phyloP scores from a whole-genome alignment of 2,797 vertebrate species.

The Capromys pilorides region DNA sequence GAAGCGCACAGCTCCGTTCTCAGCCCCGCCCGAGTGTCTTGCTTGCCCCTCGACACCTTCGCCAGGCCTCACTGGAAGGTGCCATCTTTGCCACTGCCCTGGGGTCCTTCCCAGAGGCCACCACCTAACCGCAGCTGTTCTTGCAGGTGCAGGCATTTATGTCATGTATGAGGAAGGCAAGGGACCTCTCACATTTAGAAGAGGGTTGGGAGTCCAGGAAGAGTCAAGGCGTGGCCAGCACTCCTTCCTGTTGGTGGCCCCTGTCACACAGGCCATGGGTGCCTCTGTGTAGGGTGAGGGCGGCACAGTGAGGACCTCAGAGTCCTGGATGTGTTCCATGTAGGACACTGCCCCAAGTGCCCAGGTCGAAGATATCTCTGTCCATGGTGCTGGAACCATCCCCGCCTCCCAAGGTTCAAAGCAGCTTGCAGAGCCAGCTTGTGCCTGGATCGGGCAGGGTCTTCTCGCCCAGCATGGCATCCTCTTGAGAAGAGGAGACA shows the following conservation, averaged over 20 bases:
- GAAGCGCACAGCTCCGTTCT: background rate
- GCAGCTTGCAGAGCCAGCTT: constrained; percentile 49
- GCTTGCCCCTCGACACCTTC: background rate
- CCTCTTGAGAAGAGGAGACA: too few species aligned
- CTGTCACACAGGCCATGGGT: too few species aligned
- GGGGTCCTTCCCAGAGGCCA: background rate
- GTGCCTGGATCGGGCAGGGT: background rate
- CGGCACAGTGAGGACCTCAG: background rate
- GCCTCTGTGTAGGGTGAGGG: background rate
- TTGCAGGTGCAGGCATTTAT: background rate
- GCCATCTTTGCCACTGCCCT: constrained; percentile 25
- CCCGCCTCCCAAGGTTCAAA: constrained; percentile 32
- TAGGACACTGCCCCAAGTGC: background rate
- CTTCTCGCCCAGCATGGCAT: too few species aligned
- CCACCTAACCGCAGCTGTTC: background rate
- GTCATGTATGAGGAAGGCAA: background rate
- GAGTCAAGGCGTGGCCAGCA: too few species aligned
- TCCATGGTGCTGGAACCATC: background rate
- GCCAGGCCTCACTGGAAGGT: constrained; percentile 78
- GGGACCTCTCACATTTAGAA: too few species aligned
- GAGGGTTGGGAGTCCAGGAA: background rate
- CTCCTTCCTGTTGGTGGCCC: background rate
- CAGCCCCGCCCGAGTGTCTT: background rate
- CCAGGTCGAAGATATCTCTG: background rate
- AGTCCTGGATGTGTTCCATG: too few species aligned